Conservation (phyloP, 35 echinoderm and acorn worm species). For the Apostichopus parvimensis region DNA sequence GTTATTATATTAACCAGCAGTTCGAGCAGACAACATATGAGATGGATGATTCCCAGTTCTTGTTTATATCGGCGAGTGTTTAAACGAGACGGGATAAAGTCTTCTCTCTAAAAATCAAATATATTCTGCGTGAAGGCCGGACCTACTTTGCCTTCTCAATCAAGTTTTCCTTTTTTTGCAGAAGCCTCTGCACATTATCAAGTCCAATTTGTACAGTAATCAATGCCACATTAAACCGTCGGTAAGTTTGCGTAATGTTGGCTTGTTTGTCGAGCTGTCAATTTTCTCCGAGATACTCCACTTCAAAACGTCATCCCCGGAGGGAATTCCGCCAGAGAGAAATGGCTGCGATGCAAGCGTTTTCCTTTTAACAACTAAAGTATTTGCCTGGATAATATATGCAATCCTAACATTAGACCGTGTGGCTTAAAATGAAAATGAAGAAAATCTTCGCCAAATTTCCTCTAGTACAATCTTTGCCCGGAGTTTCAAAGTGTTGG, state of each 20-base stretch:
- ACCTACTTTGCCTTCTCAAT: not conserved
- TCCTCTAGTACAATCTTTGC: not conserved
- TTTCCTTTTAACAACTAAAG: not conserved
- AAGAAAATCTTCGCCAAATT: no score
- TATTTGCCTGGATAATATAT: not conserved
- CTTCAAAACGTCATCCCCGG: conserved; percentile 29
- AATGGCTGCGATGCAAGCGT: not conserved
- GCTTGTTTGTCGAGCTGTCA: conserved; percentile 20
- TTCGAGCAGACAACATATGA: not conserved
- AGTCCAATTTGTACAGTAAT: not conserved
- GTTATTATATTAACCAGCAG: no score
- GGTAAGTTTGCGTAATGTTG: not conserved
- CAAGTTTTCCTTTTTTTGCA: not conserved
- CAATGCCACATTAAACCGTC: not conserved
- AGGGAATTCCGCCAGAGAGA: not conserved
- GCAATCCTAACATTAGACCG: not conserved
- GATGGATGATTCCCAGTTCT: not conserved
- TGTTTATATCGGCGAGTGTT: not conserved
- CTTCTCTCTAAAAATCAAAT: no score
- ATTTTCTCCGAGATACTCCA: not conserved
- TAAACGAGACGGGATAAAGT: not conserved
- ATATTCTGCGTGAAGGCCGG: not conserved
- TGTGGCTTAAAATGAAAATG: not conserved
- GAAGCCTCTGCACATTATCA: conserved; percentile 13
- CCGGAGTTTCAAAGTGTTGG: not conserved